Conservation (phyloP, 2,888 invertebrate genomes). For the Phanerotoma sp. region DNA sequence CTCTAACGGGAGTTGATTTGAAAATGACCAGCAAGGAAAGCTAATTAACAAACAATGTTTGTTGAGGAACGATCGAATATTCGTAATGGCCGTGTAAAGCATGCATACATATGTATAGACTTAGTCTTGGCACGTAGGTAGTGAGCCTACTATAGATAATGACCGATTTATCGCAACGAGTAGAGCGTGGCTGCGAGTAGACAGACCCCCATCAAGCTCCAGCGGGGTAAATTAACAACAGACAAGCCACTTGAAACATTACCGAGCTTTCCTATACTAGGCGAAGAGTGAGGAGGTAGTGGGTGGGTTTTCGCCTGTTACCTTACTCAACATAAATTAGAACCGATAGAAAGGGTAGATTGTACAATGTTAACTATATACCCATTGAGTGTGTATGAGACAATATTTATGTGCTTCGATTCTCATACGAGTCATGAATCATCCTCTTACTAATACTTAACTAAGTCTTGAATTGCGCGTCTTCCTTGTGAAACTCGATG, state of each 20-base stretch:
- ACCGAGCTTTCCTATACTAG: conserved; percentile 46
- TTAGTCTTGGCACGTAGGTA: conserved; percentile 13
- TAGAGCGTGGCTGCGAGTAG: conserved; percentile 47
- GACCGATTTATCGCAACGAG: conserved; percentile 53
- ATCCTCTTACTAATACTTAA: conserved; percentile 26
- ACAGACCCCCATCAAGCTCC: conserved; percentile 52
- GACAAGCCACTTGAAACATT: conserved; percentile 57
- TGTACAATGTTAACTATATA: conserved; percentile 52
- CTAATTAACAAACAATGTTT: conserved; percentile 24
- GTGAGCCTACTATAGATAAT: conserved; percentile 39
- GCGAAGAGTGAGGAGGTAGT: conserved; percentile 5
- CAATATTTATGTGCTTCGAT: conserved; percentile 25
- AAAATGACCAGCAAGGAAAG: conserved; percentile 8
- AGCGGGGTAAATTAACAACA: conserved; percentile 54
- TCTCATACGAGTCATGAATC: conserved; percentile 18
- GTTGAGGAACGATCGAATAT: conserved; percentile 24
- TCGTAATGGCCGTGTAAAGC: conserved; percentile 19
- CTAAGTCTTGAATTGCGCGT: not conserved
- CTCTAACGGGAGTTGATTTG: too few relatives aligned
- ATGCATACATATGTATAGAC: conserved; percentile 22
- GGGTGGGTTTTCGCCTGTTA: conserved; percentile 37
- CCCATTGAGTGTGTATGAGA: conserved; percentile 15
- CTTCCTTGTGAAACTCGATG: not conserved
- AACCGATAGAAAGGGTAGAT: conserved; percentile 57
- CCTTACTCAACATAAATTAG: conserved; percentile 57